Evolutionary conservation across 2,113 vertebrate species (phyloP).

Genomic region (Tragelaphus imberbis): DNA sequence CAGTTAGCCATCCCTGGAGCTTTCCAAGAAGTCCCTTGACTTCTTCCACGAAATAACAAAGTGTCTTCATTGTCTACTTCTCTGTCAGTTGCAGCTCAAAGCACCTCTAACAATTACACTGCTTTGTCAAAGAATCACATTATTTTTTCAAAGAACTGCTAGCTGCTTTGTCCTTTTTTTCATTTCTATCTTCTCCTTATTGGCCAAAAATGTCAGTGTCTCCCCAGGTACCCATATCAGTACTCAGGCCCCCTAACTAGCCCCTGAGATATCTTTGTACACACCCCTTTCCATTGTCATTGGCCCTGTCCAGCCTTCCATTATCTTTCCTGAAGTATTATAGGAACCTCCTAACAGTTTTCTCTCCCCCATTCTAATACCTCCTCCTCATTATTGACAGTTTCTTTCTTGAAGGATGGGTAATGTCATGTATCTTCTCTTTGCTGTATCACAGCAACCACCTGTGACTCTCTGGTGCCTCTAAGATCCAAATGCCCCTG

Average conservation of each 20-base stretch:
- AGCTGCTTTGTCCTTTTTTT: background rate
- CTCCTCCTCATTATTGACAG: background rate
- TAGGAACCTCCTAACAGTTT: background rate
- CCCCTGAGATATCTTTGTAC: background rate
- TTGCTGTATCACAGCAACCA: background rate
- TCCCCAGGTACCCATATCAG: background rate
- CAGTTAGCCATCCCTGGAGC: background rate
- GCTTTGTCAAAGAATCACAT: background rate
- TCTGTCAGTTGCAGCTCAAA: background rate
- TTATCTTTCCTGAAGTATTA: background rate
- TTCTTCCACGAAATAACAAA: background rate
- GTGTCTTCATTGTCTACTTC: background rate
- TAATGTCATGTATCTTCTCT: background rate
- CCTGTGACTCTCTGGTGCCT: background rate
- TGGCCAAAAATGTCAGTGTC: background rate
- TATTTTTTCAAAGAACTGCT: constrained; percentile 9
- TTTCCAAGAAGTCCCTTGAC: background rate
- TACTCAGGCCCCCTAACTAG: background rate
- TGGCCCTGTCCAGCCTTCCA: background rate
- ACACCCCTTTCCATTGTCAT: background rate
- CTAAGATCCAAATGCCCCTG: background rate
- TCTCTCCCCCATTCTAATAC: background rate
- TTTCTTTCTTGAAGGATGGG: background rate
- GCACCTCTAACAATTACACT: background rate
- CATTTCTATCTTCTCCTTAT: background rate